phyloP scores from a whole-genome alignment of 2,113 vertebrate species.

The Glaucomys volans region DNA sequence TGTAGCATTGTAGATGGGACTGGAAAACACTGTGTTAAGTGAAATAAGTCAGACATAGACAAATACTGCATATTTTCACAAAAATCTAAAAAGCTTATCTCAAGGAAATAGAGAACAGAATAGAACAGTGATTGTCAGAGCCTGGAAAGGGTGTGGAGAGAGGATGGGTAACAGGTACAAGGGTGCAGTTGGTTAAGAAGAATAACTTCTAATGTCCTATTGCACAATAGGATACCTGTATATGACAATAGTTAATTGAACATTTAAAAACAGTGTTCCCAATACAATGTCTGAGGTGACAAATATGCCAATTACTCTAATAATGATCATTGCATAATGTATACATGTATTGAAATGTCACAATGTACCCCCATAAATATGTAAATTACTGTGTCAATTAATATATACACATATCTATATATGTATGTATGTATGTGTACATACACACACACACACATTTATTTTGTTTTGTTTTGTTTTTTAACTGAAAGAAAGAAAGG shows the following conservation, averaged over 20 bases:
- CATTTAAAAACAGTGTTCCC: neutral
- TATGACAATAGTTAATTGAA: neutral
- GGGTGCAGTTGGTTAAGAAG: neutral
- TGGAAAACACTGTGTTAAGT: neutral
- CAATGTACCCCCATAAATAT: neutral
- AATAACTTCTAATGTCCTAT: neutral
- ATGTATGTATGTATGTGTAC: no score
- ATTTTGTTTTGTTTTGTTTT: neutral
- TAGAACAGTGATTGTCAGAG: neutral
- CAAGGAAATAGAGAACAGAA: neutral
- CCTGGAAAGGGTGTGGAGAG: neutral
- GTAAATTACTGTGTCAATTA: neutral
- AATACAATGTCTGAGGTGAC: neutral
- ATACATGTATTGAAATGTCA: neutral
- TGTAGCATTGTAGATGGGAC: neutral
- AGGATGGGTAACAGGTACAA: neutral
- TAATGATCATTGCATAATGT: neutral
- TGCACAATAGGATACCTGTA: neutral
- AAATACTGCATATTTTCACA: neutral
- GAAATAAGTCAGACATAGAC: neutral
- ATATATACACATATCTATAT: no score
- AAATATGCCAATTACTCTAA: neutral
- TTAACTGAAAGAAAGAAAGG: neutral
- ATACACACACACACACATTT: neutral
- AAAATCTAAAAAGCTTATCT: neutral